These are phyloP conservation scores for Pachydiplax longipennis DNA, from an alignment of 2,888 invertebrate genomes.

Conservation along the genomic window DNA sequence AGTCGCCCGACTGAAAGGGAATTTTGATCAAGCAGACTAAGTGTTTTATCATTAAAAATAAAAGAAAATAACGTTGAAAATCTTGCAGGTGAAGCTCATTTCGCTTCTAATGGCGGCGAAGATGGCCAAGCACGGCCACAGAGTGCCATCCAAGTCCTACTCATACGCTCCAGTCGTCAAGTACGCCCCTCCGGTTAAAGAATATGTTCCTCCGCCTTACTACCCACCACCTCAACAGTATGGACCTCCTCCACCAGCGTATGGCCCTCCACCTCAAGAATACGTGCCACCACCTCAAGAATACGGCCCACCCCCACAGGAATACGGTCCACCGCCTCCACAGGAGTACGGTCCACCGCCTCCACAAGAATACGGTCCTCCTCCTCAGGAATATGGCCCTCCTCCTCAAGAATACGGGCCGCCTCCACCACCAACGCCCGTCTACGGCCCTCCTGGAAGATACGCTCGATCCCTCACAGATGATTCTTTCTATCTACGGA, in stretches of 20 bases:
- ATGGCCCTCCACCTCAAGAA: not conserved
- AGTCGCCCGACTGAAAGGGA: too few species aligned
- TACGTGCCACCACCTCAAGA: not conserved
- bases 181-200: not conserved
- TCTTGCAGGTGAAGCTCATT: not conserved
- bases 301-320: not conserved
- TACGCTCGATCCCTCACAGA: not conserved
- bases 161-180: not conserved
- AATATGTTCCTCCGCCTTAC: not conserved
- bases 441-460: not conserved
- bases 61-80: too few species aligned
- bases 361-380: not conserved
- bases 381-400: not conserved
- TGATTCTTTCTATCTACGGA: not conserved
- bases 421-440: not conserved
- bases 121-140: not conserved
- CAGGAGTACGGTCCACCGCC: not conserved
- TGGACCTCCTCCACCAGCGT: not conserved
- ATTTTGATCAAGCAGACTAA: too few species aligned
- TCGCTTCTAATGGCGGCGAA: not conserved
- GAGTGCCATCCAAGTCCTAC: not conserved
- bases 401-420: not conserved
- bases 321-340: not conserved
- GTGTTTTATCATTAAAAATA: too few species aligned
- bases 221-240: not conserved